Conservation (phyloP, 2,797 vertebrate genomes). For the Diglossa cyanea region DNA sequence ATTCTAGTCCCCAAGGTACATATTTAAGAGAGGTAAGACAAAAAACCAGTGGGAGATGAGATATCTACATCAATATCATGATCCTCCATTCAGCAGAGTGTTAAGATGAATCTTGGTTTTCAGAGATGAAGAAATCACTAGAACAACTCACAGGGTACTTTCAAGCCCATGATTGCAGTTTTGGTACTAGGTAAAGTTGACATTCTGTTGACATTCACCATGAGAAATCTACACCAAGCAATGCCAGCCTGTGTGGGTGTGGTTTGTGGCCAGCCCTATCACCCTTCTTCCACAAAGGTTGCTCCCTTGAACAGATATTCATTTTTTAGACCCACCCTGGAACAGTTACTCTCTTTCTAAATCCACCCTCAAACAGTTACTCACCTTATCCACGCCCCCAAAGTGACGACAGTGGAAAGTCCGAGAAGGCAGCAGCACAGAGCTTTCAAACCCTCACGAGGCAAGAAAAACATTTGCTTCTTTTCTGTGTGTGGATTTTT, state of each 20-base stretch:
- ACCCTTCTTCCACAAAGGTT: background rate
- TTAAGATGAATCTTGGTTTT: background rate
- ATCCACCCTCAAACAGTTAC: constrained; percentile 65
- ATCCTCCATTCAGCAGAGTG: background rate
- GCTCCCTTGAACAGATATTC: constrained; percentile 21
- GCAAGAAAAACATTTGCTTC: constrained; percentile 55
- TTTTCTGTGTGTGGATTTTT: constrained; percentile 56
- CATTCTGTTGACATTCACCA: background rate
- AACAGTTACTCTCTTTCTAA: constrained; percentile 62
- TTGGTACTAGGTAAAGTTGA: background rate
- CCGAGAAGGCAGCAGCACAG: constrained; percentile 49
- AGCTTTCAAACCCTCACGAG: constrained; percentile 46
- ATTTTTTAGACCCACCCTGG: constrained; percentile 38
- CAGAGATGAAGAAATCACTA: background rate
- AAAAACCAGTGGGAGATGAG: background rate
- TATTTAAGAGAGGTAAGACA: background rate
- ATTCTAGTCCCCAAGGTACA: background rate
- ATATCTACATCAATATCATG: background rate
- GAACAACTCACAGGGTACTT: background rate
- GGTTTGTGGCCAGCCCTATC: background rate
- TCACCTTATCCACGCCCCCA: constrained; percentile 56
- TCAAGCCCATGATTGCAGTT: background rate
- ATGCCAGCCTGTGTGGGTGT: background rate
- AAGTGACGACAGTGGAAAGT: constrained; percentile 59
- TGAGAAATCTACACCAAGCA: background rate